A percentile compares a stretch with the other conserved stretches of the same genome.
Conservation (phyloP, 2,888 invertebrate species). For the Cetonia aurata region DNA sequence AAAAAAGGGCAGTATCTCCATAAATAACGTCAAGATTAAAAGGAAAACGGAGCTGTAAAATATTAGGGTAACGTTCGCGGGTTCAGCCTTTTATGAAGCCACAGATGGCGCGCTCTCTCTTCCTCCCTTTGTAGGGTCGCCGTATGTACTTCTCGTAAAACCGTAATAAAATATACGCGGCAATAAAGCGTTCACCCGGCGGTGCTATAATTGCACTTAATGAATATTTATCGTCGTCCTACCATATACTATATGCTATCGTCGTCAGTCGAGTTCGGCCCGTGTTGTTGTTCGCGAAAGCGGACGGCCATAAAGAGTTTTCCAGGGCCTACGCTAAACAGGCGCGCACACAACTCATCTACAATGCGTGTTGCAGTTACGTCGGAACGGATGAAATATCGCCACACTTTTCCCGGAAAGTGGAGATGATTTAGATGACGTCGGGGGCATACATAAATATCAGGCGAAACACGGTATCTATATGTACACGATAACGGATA, state of each 20-base stretch:
- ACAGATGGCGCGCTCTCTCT: conserved; percentile 53
- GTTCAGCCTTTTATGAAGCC: conserved; percentile 53
- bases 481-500: conserved; percentile 23
- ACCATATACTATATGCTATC: no score
- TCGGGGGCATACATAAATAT: conserved; percentile 17
- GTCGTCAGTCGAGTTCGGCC: conserved; percentile 55
- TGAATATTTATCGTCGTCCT: conserved; percentile 67
- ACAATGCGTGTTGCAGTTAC: conserved; percentile 60
- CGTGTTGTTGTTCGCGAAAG: conserved; percentile 58
- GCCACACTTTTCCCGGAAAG: conserved; percentile 59
- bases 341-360: conserved; percentile 62
- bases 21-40: conserved; percentile 54
- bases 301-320: conserved; percentile 62
- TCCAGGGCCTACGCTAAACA: conserved; percentile 38
- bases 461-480: conserved; percentile 2
- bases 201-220: conserved; percentile 68
- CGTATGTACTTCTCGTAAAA: conserved; percentile 59
- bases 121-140: no score
- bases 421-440: conserved; percentile 57
- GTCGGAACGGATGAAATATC: conserved; percentile 62
- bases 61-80: conserved; percentile 56
- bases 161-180: conserved; percentile 66
- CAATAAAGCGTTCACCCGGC: conserved; percentile 66
- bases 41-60: conserved; percentile 54
- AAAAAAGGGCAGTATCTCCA: conserved; percentile 37